Evolutionary conservation across 2,888 invertebrate genomes (phyloP), one percentile per base, ranked within the genome.

Genomic region (Mantis religiosa): DNA sequence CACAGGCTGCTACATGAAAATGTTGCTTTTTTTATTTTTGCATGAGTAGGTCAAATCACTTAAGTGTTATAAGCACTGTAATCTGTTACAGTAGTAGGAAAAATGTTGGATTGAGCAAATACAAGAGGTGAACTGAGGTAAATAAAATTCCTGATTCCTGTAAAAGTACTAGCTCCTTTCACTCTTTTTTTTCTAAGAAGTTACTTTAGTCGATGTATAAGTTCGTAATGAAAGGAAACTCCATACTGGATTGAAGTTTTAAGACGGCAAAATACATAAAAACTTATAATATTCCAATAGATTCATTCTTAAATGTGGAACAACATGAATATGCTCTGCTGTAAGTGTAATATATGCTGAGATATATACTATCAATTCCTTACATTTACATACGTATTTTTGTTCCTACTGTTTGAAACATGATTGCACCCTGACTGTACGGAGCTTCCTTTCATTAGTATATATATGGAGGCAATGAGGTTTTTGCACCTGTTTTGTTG

Each of bases 131-230:
- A 88, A 83, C 47, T 88, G 88, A 88, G 88, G 88, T 88, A 83
- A 88, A 71, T 88, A 28, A 88, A 88, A 30, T 88, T 88, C 88
- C 83, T 88, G 88, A 88, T 88, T 83, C 84, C 54, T 71, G 54
- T 71, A 71, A 71, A 41, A 71, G 54, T 71, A 71, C 54, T 71
- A 71, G 54, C 54, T 71, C 54, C 54, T 71, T 71, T 71, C 54
- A 71, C 54, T 71, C 54, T 71, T 71, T 71, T 71, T 41, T 71
- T 71, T 71, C 54, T 71, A 71, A 71, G 15, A 20, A 71, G 54
- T 71, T 71, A 71, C 12, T 25, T n/a, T 82, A 87, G 28, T 86
- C 28, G 81, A 87, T 82, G 87, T 87, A 71, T 71, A 71, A 71
- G 54, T 82, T 30, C 27, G 28, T 71, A 87, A 87, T 82, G 87